Evolutionary conservation across 2,888 invertebrate genomes (phyloP).

Genomic region (Proisotoma minuta): DNA sequence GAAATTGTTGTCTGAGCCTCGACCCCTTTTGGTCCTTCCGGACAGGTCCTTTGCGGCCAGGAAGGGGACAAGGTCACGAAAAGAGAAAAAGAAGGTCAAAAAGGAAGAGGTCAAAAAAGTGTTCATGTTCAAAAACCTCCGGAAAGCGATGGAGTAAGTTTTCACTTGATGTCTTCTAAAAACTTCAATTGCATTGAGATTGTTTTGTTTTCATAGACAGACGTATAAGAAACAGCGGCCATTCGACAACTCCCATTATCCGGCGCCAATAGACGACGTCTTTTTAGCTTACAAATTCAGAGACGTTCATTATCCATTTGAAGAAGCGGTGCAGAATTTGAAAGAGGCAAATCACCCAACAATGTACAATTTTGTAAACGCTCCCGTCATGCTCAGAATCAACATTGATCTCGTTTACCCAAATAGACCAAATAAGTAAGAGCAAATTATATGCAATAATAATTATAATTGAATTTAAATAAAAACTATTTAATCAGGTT

Average conservation of each 20-base stretch:
- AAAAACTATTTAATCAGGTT: conserved; percentile 53
- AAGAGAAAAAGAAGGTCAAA: conserved; percentile 64
- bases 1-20: background rate
- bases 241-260: conserved; percentile 58
- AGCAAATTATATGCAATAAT: background rate
- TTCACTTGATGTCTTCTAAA: background rate
- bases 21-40: conserved; percentile 5
- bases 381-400: conserved; percentile 63
- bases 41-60: conserved; percentile 65
- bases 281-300: conserved; percentile 58
- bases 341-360: conserved; percentile 77
- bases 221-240: conserved; percentile 36
- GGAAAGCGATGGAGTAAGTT: conserved; percentile 57
- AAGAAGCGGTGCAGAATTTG: conserved; percentile 71
- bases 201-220: conserved; percentile 21
- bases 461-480: background rate
- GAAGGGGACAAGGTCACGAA: conserved; percentile 74
- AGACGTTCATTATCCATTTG: conserved; percentile 62
- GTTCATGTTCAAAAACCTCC: conserved; percentile 67
- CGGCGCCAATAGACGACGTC: conserved; percentile 62
- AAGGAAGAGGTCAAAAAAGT: conserved; percentile 64
- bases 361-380: conserved; percentile 67
- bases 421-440: conserved; percentile 40
- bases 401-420: conserved; percentile 72
- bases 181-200: background rate